Evolutionary conservation across 2,888 invertebrate species (phyloP).

Genomic region (Branchellion lobata): DNA sequence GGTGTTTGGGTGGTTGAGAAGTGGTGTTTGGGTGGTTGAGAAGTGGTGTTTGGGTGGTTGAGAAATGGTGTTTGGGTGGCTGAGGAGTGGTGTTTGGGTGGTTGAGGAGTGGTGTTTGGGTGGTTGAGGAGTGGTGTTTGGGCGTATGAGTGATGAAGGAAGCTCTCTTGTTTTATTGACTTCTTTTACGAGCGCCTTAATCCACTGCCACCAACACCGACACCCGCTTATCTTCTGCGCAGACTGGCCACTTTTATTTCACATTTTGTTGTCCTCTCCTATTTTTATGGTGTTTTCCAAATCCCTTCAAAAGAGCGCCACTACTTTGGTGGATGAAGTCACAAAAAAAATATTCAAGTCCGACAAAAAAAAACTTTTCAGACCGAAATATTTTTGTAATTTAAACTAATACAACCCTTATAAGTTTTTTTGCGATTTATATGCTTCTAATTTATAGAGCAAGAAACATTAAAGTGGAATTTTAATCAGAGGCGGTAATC

Average conservation of each 20-base stretch:
- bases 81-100: no score
- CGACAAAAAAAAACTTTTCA: background rate
- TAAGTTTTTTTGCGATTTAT: background rate
- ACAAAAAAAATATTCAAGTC: background rate
- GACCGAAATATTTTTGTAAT: background rate
- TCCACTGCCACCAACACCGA: conserved; percentile 3
- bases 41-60: no score
- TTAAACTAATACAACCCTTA: no score
- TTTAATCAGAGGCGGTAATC: background rate
- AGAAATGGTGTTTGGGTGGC: no score
- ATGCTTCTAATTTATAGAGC: background rate
- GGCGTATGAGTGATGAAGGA: no score
- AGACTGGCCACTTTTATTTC: background rate
- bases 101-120: no score
- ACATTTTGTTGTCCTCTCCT: background rate
- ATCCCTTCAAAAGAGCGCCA: background rate
- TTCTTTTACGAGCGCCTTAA: background rate
- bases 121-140: no score
- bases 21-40: no score
- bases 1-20: no score
- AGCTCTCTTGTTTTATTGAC: background rate
- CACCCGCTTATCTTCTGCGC: conserved; percentile 4
- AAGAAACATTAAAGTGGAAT: background rate
- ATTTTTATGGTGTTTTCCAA: background rate
- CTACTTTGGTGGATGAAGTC: background rate